Base-by-base conservation (phyloP, 1,140 invertebrate genomes). In the Drosophila tristis region DNA sequence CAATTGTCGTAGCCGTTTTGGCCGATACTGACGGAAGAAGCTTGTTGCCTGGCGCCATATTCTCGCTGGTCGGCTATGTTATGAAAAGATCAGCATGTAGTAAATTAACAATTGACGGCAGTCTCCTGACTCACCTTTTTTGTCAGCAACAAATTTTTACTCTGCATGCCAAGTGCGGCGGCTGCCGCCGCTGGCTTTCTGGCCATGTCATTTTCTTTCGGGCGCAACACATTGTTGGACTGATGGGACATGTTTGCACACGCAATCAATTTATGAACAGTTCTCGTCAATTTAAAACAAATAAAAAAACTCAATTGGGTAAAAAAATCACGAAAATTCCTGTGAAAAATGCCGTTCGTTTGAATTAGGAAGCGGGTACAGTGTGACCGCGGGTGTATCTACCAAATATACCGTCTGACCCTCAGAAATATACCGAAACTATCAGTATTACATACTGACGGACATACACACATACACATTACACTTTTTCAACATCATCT, bases 261-360 rank as follows among this genome's bases (percentile, higher is more conserved):
- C 31, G 48, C 11, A 29, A 48, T 48, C 25, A 59, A 64, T 53
- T 39, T 50, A 65, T 29, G 25, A 31, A 35, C 50, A 53, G 31
- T 50, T 76, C 57, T 58, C 47, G 42, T 57, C 42, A 58, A 45
- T 56, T 42, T 49, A 25, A 49, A 23, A 56, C 44, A 45, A 39
- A 11, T 16, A 29, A 0, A 54, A 65, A 20, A n/a, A 5, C 2
- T n/a, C 29, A 75, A 75, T 45, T 20, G 47, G 44, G 13, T 16
- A 44, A 49, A 42, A 31, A 25, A 31, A 3, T 53, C 54, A 47
- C 42, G 35, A 16, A 16, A 16, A 53, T 9, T 71, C 39, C 55
- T 63, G 63, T 63, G 75, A 86, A 72, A 87, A 86, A 87, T 87
- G 82, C 82, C 82, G 82, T 87, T 87, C 48, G 66, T 87, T 87